Base-by-base conservation (phyloP, 2,888 invertebrate species). In the Acanthosepion esculentum region DNA sequence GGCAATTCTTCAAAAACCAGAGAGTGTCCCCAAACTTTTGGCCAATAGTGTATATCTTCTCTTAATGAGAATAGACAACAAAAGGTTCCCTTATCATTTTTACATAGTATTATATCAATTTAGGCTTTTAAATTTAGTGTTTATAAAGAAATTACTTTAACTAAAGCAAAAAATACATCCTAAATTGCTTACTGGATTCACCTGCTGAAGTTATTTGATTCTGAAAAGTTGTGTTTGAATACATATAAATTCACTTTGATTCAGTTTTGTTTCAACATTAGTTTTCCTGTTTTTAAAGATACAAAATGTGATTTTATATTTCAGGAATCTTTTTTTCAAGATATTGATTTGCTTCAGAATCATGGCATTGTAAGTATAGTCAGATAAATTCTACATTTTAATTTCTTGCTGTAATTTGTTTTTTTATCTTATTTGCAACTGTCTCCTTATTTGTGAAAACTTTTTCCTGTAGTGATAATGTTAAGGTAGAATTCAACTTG, bases 241-340 rank as follows among this genome's bases (percentile, higher is more conserved):
- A 64, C 29, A 64, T 64, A 64, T 64, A 8, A 64, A 26, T 64
- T 64, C 23, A 64, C 26, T 26, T 64, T 64, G 26, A 26, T 64
- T 64, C 26, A 59, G 6, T 59, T 59, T 59, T 18, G 18, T 18
- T 59, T 23, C 59, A 59, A 59, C 18, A 59, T 55, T 55, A 18
- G 18, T 18, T 59, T 59, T 59, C 23, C 20, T 59, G 23, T 64
- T 64, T 64, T 26, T 8, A 26, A 26, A 8, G 8, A 64, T 64
- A 64, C 29, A 64, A 26, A 64, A 64, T 23, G 5, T 64, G 64
- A 64, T 26, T 64, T 64, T 64, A 23, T 64, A 64, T 98, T 96
- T 98, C 98, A 95, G 96, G 98, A 98, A 96, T 98, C 98, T 94
- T 98, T 98, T 97, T 98, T 98, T 96, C 98, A 98, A 98, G 98